Evolutionary conservation across 2,888 invertebrate genomes (phyloP), one percentile per base, ranked within the genome.

Genomic region (Nycteola revayana): DNA sequence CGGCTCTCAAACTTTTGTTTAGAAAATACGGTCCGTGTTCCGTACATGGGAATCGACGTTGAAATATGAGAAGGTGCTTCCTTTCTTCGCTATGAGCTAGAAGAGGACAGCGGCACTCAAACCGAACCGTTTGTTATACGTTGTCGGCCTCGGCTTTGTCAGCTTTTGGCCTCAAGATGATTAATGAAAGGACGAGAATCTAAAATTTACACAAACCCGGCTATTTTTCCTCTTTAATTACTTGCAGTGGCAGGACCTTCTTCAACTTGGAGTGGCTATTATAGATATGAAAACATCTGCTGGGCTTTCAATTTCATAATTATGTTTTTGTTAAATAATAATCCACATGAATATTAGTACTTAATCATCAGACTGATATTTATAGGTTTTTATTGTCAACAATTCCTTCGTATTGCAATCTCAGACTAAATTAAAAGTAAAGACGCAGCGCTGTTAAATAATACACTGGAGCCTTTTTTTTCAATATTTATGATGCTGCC

Each of bases 121-220:
- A 67, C 62, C 61, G 56, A 55, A 55, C 70, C 67, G 74, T 75
- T 75, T 69, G 73, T 74, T 74, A 66, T 72, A 60, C 64, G 68
- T 64, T 69, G 75, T 70, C 75, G 74, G 62, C 57, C 53, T 42
- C 49, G 49, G 66, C 68, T 67, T 65, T 67, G 63, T 66, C 61
- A 66, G 61, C 63, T 64, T 66, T 69, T 63, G 60, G 65, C 64
- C 64, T 64, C 60, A 61, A 63, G 68, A 75, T 77, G 77, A 78
- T 77, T 76, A 74, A 78, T 75, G 76, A 68, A 56, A 58, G 49
- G 49, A 58, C 53, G 47, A 56, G 64, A 74, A 74, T 74, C 74
- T 75, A 59, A 73, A 76, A 75, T 66, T 70, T 67, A 59, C 54
- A 66, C 53, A 35, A 35, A 24, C 45, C 48, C 33, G 18, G 36